These are phyloP conservation scores for Glaucomys volans DNA, from an alignment of 2,113 vertebrate genomes.

Conservation along the genomic window DNA sequence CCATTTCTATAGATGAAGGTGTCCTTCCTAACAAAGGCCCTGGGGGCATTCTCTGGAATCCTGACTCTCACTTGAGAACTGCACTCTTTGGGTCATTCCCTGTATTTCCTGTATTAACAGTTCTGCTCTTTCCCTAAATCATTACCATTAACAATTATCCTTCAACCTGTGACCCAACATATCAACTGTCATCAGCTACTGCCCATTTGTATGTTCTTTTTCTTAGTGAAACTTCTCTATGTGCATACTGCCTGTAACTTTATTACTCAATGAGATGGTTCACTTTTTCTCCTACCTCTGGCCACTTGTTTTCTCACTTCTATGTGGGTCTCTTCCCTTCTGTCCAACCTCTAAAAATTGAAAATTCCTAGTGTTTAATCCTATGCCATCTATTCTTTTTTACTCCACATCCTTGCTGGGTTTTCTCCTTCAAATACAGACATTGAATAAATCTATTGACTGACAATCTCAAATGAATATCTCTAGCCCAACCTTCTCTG, in stretches of 20 bases:
- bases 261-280: neutral
- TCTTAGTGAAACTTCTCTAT: neutral
- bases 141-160: neutral
- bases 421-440: neutral
- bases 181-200: neutral
- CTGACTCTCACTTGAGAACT: neutral
- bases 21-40: neutral
- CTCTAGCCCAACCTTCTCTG: neutral
- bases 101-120: neutral
- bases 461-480: neutral
- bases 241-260: neutral
- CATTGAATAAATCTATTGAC: neutral
- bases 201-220: neutral
- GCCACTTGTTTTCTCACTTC: slow-evolving; percentile 25
- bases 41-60: neutral
- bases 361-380: neutral
- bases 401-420: neutral
- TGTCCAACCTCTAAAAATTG: neutral
- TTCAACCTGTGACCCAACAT: neutral
- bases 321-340: neutral
- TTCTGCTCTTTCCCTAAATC: neutral
- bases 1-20: neutral
- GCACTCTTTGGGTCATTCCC: neutral
- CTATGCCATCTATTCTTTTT: neutral
- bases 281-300: neutral